Evolutionary conservation across 1,140 invertebrate species (phyloP).

Genomic region (Leptinotarsa defecta): DNA sequence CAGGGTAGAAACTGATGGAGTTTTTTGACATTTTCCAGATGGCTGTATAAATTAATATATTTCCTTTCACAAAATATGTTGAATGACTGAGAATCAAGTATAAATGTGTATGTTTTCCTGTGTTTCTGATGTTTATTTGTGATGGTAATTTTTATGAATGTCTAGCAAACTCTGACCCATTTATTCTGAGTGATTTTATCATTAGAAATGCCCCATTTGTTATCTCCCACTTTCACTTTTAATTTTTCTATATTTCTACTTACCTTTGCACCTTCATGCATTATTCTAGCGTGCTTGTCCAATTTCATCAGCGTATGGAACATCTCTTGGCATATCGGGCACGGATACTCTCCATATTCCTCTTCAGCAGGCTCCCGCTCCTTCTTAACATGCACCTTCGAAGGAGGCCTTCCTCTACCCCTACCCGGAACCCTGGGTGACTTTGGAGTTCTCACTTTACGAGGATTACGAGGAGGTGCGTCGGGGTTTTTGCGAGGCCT

Average conservation of each 20-base stretch:
- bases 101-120: no score
- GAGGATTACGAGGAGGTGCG: not conserved
- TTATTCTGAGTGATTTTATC: no score
- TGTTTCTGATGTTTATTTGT: no score
- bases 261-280: constrained; percentile 46
- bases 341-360: constrained; percentile 47
- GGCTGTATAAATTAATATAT: no score
- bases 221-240: no score
- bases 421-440: constrained; percentile 26
- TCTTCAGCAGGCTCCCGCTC: constrained; percentile 38
- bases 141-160: no score
- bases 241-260: not conserved
- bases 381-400: constrained; percentile 26
- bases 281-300: constrained; percentile 45
- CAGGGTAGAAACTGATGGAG: no score
- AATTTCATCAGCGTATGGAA: constrained; percentile 43
- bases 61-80: no score
- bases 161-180: no score
- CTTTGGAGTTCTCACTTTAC: not conserved
- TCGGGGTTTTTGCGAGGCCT: constrained; percentile 41
- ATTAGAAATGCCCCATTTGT: not conserved
- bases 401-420: constrained; percentile 35
- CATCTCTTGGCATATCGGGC: constrained; percentile 48
- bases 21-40: no score
- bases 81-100: no score